phyloP scores from a whole-genome alignment of 2,113 vertebrate genomes.

The Prionailurus viverrinus region DNA sequence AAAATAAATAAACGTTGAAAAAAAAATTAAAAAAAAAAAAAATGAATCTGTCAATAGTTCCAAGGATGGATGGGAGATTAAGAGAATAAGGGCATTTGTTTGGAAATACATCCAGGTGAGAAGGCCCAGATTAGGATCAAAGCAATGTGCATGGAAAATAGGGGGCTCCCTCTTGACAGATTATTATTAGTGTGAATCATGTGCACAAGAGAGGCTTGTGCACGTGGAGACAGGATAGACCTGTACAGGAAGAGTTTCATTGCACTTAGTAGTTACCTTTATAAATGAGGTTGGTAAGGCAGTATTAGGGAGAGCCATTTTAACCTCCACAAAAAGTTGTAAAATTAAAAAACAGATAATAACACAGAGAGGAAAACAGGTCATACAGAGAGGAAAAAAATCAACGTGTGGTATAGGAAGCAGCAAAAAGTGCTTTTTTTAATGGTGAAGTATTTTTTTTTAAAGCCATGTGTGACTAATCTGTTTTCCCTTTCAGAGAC shows the following conservation, averaged over 20 bases:
- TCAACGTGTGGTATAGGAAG: neutral
- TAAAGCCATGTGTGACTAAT: constrained; percentile 44
- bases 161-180: neutral
- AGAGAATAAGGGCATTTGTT: neutral
- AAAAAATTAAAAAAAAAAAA: too few relatives aligned
- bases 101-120: neutral
- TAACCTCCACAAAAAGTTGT: constrained; percentile 15
- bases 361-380: neutral
- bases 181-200: neutral
- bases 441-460: neutral
- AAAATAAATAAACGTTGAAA: too few relatives aligned
- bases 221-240: accelerated
- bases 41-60: neutral
- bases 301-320: neutral
- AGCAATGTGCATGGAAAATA: neutral
- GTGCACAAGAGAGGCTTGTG: neutral
- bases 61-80: neutral
- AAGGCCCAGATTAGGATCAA: neutral
- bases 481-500: constrained; percentile 40
- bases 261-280: neutral
- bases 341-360: constrained; percentile 3
- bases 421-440: constrained; percentile 22
- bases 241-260: accelerated
- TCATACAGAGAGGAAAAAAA: neutral
- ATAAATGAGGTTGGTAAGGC: neutral